Evolutionary conservation across 64 coral and sea anemone genomes (phyloP).

Genomic region (Montipora sp.): DNA sequence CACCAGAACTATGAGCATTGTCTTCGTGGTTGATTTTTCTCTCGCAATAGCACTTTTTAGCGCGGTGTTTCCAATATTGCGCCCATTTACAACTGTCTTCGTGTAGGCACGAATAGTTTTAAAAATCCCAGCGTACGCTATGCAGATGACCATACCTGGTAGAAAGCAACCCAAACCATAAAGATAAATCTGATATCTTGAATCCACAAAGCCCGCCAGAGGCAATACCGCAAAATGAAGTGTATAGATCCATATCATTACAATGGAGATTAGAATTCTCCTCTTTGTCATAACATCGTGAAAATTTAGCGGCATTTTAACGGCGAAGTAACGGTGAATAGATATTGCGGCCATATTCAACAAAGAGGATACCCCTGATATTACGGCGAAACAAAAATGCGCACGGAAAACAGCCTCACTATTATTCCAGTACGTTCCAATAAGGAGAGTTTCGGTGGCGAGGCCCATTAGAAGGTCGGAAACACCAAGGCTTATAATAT

Average conservation of each 20-base stretch:
- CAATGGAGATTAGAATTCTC: constrained; percentile 61
- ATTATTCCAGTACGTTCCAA: constrained; percentile 64
- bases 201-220: constrained; percentile 49
- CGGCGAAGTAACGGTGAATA: constrained; percentile 72
- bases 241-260: constrained; percentile 68
- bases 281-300: constrained; percentile 65
- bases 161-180: constrained; percentile 70
- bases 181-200: constrained; percentile 70
- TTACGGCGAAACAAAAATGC: constrained; percentile 69
- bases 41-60: constrained; percentile 62
- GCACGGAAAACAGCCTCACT: constrained; percentile 47
- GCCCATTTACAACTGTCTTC: constrained; percentile 20
- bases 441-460: constrained; percentile 61
- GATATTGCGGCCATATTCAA: constrained; percentile 78
- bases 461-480: constrained; percentile 83
- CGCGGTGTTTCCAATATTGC: constrained; percentile 21
- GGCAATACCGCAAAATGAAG: constrained; percentile 59
- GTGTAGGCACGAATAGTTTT: constrained; percentile 69
- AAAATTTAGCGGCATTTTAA: constrained; percentile 71
- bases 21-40: constrained; percentile 81
- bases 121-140: constrained; percentile 65
- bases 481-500: constrained; percentile 76
- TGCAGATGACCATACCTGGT: constrained; percentile 55
- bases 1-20: constrained; percentile 76
- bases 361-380: constrained; percentile 64